Evolutionary conservation across 2,888 invertebrate species (phyloP), one percentile per base, ranked within the genome.

Genomic region (Tiliacea aurago): DNA sequence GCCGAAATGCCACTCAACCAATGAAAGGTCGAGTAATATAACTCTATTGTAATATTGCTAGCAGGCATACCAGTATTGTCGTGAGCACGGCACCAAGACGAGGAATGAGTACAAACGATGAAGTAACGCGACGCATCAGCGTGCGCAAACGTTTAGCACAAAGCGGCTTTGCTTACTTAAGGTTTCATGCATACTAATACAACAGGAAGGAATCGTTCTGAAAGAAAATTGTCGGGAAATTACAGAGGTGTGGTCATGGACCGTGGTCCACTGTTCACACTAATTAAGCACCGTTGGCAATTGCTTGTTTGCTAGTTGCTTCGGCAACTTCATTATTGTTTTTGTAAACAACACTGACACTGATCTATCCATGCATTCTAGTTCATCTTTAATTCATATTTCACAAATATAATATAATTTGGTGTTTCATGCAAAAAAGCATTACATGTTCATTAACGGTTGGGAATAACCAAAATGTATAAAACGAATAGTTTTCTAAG

Each of bases 1-100:
- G 59, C 69, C 80, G 69, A 90, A 91, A 93, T 93, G 90, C 89
- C 92, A 91, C 78, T 86, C 79, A 80, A 79, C 73, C 73, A 78
- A 72, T 81, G 79, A 88, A 84, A 84, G 83, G 84, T 86, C 78
- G 78, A 69, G 77, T 76, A 85, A 81, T 81, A 81, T 83, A 87
- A 87, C 73, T 70, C 80, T 81, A 84, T 84, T 84, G 82, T 85
- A 74, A 76, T 85, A 84, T 81, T 72, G 68, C 85, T 73, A 85
- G 81, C 76, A 86, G 79, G 76, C 88, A 89, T 90, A 86, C 87
- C 88, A 80, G 77, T 84, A 66, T 79, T 84, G 85, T 91, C 90
- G 88, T 90, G 89, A 90, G 84, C 87, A 79, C 77, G 80, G 77
- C 80, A 78, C 78, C 79, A 83, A 84, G 76, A 83, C 83, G 78